Percentiles rank a stretch among this genome's conserved stretches.
Conservation (phyloP, 2,888 invertebrate genomes). For the Operophtera brumata region DNA sequence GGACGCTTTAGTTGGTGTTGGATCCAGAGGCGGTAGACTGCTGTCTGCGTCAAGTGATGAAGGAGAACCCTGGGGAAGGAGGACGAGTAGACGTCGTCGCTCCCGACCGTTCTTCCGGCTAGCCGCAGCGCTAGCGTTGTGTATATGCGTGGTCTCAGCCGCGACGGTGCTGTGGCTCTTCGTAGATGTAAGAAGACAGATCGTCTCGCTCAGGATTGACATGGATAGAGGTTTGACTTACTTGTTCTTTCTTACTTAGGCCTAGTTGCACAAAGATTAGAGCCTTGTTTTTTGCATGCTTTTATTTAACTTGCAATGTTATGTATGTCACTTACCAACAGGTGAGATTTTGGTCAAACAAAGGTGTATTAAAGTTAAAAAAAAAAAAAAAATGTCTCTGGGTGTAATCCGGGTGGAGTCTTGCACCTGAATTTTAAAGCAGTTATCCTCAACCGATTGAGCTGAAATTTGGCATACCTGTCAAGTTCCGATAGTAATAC, state of each 20-base stretch:
- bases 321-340: too few species aligned
- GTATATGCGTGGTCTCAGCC: slow-evolving; percentile 83
- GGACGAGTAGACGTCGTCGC: slow-evolving; percentile 60
- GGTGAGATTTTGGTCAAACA: too few species aligned
- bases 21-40: slow-evolving; percentile 77
- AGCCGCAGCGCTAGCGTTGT: slow-evolving; percentile 81
- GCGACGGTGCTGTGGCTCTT: slow-evolving; percentile 85
- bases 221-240: slow-evolving; percentile 82
- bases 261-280: not conserved
- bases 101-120: slow-evolving; percentile 80
- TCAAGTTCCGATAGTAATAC: too few species aligned
- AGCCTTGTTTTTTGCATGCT: too few species aligned
- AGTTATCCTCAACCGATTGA: too few species aligned
- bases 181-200: slow-evolving; percentile 84
- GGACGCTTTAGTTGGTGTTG: slow-evolving; percentile 84
- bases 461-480: too few species aligned
- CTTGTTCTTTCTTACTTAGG: not conserved
- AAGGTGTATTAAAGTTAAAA: too few species aligned
- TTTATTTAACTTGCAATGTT: too few species aligned
- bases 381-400: too few species aligned
- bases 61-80: slow-evolving; percentile 78
- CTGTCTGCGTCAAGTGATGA: slow-evolving; percentile 82
- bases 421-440: too few species aligned
- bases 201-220: slow-evolving; percentile 82
- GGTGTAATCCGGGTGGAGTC: too few species aligned